Evolutionary conservation across 2,797 vertebrate species (phyloP).

Genomic region (Bovichtus variegatus): DNA sequence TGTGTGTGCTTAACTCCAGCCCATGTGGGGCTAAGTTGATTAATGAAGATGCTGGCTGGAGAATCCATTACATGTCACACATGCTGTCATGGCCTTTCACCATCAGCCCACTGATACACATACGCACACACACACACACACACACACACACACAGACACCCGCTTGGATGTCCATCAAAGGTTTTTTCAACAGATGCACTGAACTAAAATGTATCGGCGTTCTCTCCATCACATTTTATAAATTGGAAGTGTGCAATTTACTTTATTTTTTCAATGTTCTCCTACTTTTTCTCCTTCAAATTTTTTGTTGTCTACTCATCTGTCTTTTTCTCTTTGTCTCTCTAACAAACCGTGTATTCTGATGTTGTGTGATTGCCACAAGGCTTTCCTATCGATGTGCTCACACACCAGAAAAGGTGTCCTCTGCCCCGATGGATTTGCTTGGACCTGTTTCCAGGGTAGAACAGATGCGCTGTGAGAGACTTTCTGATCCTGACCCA

Average conservation of each 20-base stretch:
- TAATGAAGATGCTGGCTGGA: background rate
- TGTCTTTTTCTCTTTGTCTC: conserved; percentile 4
- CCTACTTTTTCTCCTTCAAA: background rate
- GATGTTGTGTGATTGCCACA: background rate
- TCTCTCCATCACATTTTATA: background rate
- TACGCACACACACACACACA: background rate
- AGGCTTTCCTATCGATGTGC: background rate
- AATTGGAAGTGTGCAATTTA: background rate
- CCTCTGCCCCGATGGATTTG: conserved; percentile 17
- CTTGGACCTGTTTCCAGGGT: conserved; percentile 33
- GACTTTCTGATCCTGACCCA: conserved; percentile 50
- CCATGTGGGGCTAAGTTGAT: background rate
- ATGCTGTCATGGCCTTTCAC: background rate
- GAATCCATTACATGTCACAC: conserved; percentile 7
- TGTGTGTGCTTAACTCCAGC: background rate
- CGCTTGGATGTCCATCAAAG: background rate
- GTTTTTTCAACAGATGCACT: background rate
- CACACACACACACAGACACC: background rate
- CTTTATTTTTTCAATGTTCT: background rate
- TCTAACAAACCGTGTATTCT: conserved; percentile 16
- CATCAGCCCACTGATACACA: background rate
- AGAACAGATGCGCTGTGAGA: conserved; percentile 58
- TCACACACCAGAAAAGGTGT: conserved; percentile 19
- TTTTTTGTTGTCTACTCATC: background rate
- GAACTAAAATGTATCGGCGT: background rate